Base-by-base conservation (phyloP, 2,888 invertebrate species). In the Aromia moschata region DNA sequence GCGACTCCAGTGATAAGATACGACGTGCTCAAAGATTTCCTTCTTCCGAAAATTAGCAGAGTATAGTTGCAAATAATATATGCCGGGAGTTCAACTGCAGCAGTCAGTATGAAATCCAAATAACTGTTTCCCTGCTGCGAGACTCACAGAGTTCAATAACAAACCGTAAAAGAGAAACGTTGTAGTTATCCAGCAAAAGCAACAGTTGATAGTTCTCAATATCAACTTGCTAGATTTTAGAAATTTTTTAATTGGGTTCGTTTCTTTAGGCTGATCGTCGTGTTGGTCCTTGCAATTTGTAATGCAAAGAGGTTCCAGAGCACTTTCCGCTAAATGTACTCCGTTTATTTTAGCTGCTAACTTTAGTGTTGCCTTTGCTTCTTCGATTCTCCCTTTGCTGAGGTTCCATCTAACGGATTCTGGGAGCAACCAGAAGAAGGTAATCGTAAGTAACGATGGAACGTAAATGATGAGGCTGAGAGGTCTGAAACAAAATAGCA, bases 121-220 rank as follows among this genome's bases (percentile, higher is more conserved):
- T 92, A 92, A 70, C 87, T 87, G 76, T 92, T 87, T 1, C 92
- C n/a, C 92, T 12, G 86, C 87, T n/a, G 86, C 87, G 43, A 93
- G 79, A 0, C 89, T 84, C 1, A 91, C 91, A 0, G 92, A 88
- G 79, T 91, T 92, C 54, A 93, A 83, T 0, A 90, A 90, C 31
- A 93, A 79, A 0, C 93, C 93, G 72, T 92, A 93, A 77, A 91
- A 93, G 12, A 92, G 87, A 63, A 93, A 87, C 0, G 90, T 89
- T 70, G 89, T 87, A 0, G 91, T 88, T 11, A 91, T 86, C 92
- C 92, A 92, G 82, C 91, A 91, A 67, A 91, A 85, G n/a, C 89
- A 88, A 65, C 91, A 90, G 46, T 87, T 87, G 1, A 84, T 67
- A 40, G 88, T 79, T 25, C 89, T 81, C 0, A 82, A 70, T 59